Evolutionary conservation across 2,888 invertebrate genomes (phyloP), one percentile per base, ranked within the genome.

Genomic region (Drosophila nr. perissopoda): DNA sequence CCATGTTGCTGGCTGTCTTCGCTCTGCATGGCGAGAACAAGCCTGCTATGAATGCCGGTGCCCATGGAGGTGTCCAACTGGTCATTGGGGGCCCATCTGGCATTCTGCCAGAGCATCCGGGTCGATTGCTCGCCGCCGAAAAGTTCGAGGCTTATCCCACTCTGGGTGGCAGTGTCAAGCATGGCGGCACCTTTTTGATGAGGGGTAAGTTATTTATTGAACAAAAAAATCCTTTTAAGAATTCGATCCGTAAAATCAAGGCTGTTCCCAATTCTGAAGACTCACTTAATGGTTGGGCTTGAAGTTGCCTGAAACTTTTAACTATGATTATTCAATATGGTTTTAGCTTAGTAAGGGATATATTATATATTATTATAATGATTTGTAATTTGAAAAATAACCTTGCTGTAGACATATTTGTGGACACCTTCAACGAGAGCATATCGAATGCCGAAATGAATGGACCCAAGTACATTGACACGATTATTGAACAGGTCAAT

Each of bases 101-200:
- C 21, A 83, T 92, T 27, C 79, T 93, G 40, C 92, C 93, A 0
- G 89, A 92, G 46, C 92, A 91, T 79, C 93, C 93, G 2, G 91
- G 91, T 1, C 87, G 91, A 25, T 67, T 92, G 36, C 80, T 92
- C 33, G 88, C 89, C 3, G 83, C 88, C 1, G 90, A 91, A 25
- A 92, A 85, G 71, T 93, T 88, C 81, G 90, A 70, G 66, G 91
- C 91, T 2, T 92, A 93, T 72, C 92, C 94, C 31, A 92, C 94
- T 0, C 83, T 94, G 83, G 93, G 93, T 31, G 94, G 94, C n/a
- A 92, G 92, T 38, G 93, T 93, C 0, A 94, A 93, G 79, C 92
- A 94, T 70, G 94, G 93, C 65, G 94, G 94, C 25, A 92, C 93
- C 38, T 93, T 93, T 59, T 81, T 94, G 63, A 74, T 93, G 53